Conservation (phyloP, 1,140 invertebrate species). For the Plutomurus gul region DNA sequence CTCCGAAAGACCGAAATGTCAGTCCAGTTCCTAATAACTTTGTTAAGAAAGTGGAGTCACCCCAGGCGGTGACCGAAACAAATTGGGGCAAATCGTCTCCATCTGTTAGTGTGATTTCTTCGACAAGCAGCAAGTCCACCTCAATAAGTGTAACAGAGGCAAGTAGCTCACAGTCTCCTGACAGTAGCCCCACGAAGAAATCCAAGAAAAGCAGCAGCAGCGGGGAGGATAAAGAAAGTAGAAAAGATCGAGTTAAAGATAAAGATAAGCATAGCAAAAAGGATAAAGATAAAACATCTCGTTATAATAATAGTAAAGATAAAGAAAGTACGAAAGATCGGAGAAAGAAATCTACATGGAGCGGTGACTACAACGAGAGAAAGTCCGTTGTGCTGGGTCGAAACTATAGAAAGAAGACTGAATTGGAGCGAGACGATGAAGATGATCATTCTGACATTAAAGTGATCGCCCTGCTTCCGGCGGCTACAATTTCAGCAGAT, state of each 20-base stretch:
- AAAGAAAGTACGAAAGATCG: not conserved
- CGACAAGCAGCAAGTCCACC: not conserved
- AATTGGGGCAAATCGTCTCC: not conserved
- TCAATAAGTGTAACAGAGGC: not conserved
- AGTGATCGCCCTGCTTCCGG: not conserved
- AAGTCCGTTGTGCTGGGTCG: constrained; percentile 28
- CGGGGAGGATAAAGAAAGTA: not conserved
- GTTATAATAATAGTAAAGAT: not conserved
- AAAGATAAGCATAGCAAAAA: not conserved
- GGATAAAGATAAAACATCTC: not conserved
- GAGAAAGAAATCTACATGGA: not conserved
- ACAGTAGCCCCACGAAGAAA: not conserved
- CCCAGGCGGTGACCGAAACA: not conserved
- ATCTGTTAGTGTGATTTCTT: not conserved
- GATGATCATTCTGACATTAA: constrained; percentile 1
- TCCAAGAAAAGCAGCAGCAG: not conserved
- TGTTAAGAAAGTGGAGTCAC: not conserved
- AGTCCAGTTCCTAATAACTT: not conserved
- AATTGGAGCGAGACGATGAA: not conserved
- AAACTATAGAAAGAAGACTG: constrained; percentile 43
- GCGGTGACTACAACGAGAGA: constrained; percentile 20
- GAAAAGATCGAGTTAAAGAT: not conserved
- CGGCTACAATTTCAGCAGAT: constrained; percentile 6
- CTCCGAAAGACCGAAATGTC: not conserved
- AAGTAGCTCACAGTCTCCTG: not conserved